Conservation (phyloP, 2,113 vertebrate species). For the Martes martes region DNA sequence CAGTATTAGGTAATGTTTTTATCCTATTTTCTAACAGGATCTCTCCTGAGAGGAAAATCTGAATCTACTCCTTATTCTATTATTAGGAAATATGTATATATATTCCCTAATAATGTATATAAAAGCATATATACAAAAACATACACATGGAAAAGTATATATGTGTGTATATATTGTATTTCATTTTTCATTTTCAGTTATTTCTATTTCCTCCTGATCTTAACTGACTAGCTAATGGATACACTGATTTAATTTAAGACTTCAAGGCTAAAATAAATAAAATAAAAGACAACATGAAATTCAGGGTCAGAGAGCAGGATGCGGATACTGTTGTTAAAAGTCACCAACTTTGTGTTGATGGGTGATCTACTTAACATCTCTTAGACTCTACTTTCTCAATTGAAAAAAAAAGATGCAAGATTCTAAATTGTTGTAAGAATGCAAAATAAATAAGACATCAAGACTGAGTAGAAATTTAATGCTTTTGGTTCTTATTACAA, state of each 20-base stretch:
- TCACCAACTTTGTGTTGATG: background rate
- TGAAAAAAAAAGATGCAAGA: background rate
- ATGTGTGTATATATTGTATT: background rate
- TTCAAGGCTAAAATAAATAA: background rate
- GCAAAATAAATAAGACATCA: constrained; percentile 15
- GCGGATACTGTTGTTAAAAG: background rate
- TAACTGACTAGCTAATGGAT: background rate
- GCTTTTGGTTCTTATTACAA: background rate
- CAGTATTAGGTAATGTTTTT: background rate
- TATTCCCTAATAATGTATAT: background rate
- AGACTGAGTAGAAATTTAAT: background rate
- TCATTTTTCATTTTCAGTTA: background rate
- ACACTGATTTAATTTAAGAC: background rate
- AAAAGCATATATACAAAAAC: background rate
- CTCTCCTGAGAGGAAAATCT: background rate
- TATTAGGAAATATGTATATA: background rate
- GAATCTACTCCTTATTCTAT: background rate
- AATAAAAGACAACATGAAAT: background rate
- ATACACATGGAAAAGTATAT: background rate
- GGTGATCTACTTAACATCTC: background rate
- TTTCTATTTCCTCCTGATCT: background rate
- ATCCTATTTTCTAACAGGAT: background rate
- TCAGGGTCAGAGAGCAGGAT: background rate
- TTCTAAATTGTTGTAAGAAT: background rate
- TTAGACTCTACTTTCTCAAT: background rate